These are phyloP conservation scores for Xenops minutus DNA, from an alignment of 2,797 vertebrate species.

Conservation along the genomic window DNA sequence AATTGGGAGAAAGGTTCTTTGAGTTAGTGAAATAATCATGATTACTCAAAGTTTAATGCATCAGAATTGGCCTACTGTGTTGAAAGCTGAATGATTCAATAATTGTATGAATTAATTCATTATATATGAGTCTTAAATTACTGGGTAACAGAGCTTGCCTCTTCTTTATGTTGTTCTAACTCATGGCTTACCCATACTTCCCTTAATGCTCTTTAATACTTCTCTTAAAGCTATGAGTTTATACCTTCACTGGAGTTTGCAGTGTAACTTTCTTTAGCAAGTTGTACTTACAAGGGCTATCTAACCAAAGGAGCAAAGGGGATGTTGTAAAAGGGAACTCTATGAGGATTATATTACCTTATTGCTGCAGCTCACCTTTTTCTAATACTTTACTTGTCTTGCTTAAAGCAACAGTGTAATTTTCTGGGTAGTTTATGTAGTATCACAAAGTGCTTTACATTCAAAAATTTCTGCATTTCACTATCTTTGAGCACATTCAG, in stretches of 20 bases:
- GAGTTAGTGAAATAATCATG: neutral
- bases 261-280: neutral
- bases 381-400: neutral
- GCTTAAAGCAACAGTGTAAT: neutral
- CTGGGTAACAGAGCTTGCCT: neutral
- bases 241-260: neutral
- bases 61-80: neutral
- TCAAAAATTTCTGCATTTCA: neutral
- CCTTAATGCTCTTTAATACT: neutral
- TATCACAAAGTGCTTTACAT: neutral
- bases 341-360: neutral
- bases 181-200: neutral
- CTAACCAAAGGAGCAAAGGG: neutral
- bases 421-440: neutral
- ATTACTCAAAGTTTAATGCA: neutral
- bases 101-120: neutral
- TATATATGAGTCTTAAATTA: neutral
- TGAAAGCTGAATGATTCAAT: neutral
- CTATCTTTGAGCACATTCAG: neutral
- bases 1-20: neutral
- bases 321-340: neutral
- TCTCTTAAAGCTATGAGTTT: neutral
- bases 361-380: neutral
- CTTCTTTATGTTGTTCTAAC: neutral
- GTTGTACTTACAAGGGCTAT: neutral